Evolutionary conservation across 2,888 invertebrate species (phyloP).

Genomic region (Drosophila mimetica): DNA sequence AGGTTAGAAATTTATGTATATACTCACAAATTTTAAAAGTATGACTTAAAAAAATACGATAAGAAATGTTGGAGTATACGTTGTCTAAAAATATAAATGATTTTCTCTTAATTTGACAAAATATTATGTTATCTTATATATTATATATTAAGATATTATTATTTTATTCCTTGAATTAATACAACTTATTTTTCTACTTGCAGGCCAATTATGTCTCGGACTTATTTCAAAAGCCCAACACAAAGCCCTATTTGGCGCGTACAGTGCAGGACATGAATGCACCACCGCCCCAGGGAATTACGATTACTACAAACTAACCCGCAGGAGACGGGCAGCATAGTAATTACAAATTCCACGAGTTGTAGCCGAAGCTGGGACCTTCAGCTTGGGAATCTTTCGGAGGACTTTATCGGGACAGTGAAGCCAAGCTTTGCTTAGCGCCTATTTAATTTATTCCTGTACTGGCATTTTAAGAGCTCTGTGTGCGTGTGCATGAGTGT

Average conservation of each 20-base stretch:
- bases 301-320: constrained; percentile 61
- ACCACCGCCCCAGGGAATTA: constrained; percentile 15
- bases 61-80: no score
- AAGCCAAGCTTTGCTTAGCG: constrained; percentile 53
- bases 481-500: constrained; percentile 10
- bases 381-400: constrained; percentile 9
- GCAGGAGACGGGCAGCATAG: constrained; percentile 12
- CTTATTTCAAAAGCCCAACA: constrained; percentile 67
- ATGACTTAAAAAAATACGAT: not conserved
- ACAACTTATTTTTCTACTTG: constrained; percentile 45
- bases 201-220: constrained; percentile 84
- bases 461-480: constrained; percentile 16
- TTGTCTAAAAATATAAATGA: no score
- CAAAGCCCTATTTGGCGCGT: constrained; percentile 75
- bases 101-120: no score
- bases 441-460: constrained; percentile 35
- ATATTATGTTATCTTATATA: no score
- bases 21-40: not conserved
- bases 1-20: not conserved
- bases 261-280: constrained; percentile 75
- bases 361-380: constrained; percentile 44
- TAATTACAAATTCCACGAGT: constrained; percentile 67
- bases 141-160: no score
- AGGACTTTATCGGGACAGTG: constrained; percentile 12
- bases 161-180: no score